Percentiles rank a stretch among this genome's conserved stretches.
Evolutionary conservation across 2,888 invertebrate species (phyloP).

Genomic region (Tenthredo mesomela): DNA sequence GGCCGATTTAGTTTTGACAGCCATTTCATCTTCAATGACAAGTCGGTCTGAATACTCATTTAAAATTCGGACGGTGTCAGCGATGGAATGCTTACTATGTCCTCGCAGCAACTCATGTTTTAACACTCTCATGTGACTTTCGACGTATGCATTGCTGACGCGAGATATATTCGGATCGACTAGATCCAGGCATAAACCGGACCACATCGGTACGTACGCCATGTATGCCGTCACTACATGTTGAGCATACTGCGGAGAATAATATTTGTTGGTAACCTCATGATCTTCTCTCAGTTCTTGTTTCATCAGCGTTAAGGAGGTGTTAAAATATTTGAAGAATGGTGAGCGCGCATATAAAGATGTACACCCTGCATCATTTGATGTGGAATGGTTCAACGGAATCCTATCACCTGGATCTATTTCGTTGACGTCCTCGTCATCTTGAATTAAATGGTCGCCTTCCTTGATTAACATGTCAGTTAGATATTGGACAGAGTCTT

Average conservation of each 20-base stretch:
- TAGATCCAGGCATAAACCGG: constrained; percentile 3
- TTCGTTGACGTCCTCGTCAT: no score
- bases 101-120: constrained; percentile 19
- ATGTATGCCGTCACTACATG: background rate
- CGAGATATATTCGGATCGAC: constrained; percentile 40
- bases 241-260: background rate
- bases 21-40: background rate
- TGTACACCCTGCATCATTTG: background rate
- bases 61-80: background rate
- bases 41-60: background rate
- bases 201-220: constrained; percentile 2
- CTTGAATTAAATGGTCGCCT: background rate
- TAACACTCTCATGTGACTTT: constrained; percentile 21
- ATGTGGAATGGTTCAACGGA: no score
- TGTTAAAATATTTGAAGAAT: background rate
- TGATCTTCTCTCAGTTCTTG: background rate
- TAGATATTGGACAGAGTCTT: background rate
- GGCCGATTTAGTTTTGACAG: background rate
- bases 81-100: background rate
- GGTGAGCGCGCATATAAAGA: background rate
- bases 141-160: no score
- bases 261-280: background rate
- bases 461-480: background rate
- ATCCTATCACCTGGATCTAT: no score
- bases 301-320: background rate